Conservation (phyloP, 1,140 invertebrate species). For the Magallana angulata region DNA sequence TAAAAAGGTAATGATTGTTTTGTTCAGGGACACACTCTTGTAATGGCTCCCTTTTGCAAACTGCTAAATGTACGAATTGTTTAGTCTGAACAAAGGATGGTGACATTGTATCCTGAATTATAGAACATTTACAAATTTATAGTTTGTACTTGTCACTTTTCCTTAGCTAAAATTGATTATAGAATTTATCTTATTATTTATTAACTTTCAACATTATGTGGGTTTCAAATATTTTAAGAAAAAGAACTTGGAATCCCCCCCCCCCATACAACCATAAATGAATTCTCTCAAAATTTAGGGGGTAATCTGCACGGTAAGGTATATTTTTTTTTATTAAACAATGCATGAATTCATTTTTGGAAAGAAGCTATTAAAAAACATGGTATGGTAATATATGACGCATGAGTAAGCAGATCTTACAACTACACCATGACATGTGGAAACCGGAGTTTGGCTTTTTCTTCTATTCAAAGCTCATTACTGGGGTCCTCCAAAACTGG, state of each 20-base stretch:
- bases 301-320: too few species aligned
- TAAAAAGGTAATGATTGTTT: constrained; percentile 12
- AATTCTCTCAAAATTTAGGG: too few species aligned
- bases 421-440: neutral
- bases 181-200: neutral
- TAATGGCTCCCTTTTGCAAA: neutral
- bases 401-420: constrained; percentile 15
- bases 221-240: too few species aligned
- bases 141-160: neutral
- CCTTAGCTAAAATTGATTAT: neutral
- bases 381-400: constrained; percentile 17
- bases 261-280: too few species aligned
- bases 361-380: neutral
- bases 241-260: too few species aligned
- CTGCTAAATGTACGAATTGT: neutral
- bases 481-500: neutral
- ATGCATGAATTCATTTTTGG: neutral
- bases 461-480: neutral
- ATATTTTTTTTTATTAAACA: too few species aligned
- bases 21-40: neutral
- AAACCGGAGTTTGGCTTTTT: neutral
- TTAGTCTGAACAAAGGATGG: neutral
- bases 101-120: neutral
- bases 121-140: neutral
- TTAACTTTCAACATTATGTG: too few species aligned